These are phyloP conservation scores for Lepus americanus DNA, from an alignment of 2,113 vertebrate species.

Conservation along the genomic window DNA sequence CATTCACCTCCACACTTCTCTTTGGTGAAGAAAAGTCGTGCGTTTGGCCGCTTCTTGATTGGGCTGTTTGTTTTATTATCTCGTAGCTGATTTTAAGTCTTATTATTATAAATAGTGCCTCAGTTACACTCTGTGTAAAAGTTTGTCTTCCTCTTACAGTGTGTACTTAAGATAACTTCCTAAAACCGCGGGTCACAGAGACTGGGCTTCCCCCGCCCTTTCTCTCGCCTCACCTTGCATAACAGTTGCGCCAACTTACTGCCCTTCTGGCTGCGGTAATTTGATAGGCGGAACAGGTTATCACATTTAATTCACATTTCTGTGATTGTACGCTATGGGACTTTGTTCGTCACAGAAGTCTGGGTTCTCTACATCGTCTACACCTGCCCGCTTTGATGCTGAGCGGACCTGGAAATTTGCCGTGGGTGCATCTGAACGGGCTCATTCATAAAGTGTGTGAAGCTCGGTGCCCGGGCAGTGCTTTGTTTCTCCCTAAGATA, in stretches of 20 bases:
- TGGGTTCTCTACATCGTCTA: background rate
- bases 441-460: background rate
- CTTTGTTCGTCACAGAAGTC: background rate
- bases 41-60: conserved; percentile 17
- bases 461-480: background rate
- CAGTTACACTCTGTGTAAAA: background rate
- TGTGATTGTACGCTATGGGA: background rate
- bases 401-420: background rate
- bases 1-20: background rate
- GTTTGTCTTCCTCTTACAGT: background rate
- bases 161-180: background rate
- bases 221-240: background rate
- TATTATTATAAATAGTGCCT: background rate
- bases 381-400: background rate
- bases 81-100: background rate
- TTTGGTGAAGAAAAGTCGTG: background rate
- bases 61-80: conserved; percentile 1
- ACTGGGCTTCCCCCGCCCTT: background rate
- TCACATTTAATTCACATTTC: conserved; percentile 38
- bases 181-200: background rate
- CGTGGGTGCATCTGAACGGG: background rate
- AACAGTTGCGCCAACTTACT: background rate
- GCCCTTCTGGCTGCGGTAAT: background rate
- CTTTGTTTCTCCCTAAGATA: conserved; percentile 71
- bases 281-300: background rate